Evolutionary conservation across 1,140 invertebrate species (phyloP).

Genomic region (Mesaphorura yosii): DNA sequence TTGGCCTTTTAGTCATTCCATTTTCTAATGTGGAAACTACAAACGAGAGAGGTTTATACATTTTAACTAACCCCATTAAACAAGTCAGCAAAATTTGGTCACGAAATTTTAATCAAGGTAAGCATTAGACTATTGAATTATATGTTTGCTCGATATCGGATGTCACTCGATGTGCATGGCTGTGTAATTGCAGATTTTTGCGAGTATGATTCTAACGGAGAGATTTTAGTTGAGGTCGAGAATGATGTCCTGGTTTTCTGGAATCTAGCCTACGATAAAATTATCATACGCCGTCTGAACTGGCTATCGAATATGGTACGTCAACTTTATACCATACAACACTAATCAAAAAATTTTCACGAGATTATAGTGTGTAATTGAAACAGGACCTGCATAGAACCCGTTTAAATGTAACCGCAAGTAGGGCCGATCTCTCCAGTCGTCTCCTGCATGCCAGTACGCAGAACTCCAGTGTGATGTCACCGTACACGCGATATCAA

Average conservation of each 20-base stretch:
- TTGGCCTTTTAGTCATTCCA: conserved; percentile 26
- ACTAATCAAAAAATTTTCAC: too few relatives aligned
- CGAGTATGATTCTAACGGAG: conserved; percentile 16
- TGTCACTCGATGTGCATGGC: too few relatives aligned
- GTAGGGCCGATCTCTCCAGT: too few relatives aligned
- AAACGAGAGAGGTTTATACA: conserved; percentile 17
- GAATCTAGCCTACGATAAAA: conserved; percentile 22
- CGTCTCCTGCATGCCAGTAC: too few relatives aligned
- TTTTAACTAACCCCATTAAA: conserved; percentile 28
- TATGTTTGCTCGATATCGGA: too few relatives aligned
- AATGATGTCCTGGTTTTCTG: conserved; percentile 29
- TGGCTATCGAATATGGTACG: conserved; percentile 14
- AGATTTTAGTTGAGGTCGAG: conserved; percentile 23
- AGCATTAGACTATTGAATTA: too few relatives aligned
- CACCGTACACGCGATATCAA: too few relatives aligned
- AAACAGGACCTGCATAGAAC: too few relatives aligned
- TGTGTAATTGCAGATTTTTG: conserved; percentile 13
- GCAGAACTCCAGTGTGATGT: too few relatives aligned
- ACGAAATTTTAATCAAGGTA: too few relatives aligned
- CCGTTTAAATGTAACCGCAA: too few relatives aligned
- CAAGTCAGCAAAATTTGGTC: conserved; percentile 29
- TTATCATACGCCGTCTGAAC: conserved; percentile 18
- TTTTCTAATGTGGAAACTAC: neutral
- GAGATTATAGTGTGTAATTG: too few relatives aligned
- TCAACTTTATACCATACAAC: neutral